Conservation (phyloP, 2,113 vertebrate species). For the Trachemys scripta region DNA sequence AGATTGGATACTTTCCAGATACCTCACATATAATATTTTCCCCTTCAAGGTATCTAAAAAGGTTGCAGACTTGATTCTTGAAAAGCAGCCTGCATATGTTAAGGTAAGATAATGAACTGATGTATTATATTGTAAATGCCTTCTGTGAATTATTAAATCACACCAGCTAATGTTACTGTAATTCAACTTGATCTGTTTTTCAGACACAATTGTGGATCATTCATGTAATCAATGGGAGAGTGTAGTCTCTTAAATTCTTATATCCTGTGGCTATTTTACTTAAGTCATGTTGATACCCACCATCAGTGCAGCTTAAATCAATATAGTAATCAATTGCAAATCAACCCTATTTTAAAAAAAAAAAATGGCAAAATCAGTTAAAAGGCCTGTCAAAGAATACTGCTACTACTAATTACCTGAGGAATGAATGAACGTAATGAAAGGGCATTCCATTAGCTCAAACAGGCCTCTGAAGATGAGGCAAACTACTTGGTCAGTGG, state of each 20-base stretch:
- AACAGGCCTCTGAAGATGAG: not conserved
- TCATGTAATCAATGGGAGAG: not conserved
- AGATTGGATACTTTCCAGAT: not conserved
- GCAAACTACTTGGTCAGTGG: not conserved
- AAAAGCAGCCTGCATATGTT: slow-evolving; percentile 97
- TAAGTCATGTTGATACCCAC: not conserved
- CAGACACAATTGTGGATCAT: not conserved
- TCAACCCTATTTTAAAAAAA: not conserved
- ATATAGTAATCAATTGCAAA: not conserved
- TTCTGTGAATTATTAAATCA: not conserved
- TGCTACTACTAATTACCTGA: not conserved
- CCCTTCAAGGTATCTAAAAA: slow-evolving; percentile 94
- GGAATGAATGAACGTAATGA: not conserved
- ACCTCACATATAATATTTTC: not conserved
- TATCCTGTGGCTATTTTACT: not conserved
- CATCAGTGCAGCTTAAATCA: not conserved
- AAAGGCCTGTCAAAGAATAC: not conserved
- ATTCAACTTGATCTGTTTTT: not conserved
- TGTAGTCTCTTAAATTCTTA: not conserved
- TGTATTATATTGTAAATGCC: not conserved
- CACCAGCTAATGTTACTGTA: not conserved
- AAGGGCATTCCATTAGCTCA: not conserved
- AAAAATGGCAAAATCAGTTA: not conserved
- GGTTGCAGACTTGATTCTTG: slow-evolving; percentile 97
- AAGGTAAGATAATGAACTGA: slow-evolving; percentile 87